phyloP scores from a whole-genome alignment of 2,797 vertebrate species.

The Eutrigla gurnardus region DNA sequence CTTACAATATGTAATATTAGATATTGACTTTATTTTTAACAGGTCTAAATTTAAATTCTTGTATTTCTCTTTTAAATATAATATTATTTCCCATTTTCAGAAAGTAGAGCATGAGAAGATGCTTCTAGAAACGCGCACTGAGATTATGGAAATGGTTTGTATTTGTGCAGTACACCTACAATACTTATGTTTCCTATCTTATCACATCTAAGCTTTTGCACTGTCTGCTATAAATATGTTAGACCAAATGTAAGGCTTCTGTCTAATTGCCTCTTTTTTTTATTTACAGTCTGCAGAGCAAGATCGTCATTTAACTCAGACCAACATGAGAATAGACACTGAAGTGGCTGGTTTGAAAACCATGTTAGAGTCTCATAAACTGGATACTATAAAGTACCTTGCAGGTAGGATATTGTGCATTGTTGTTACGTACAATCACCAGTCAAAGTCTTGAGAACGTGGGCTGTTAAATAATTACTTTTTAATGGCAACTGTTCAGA shows the following conservation, averaged over 20 bases:
- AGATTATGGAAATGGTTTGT: constrained; percentile 95
- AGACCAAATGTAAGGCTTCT: not conserved
- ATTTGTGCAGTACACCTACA: constrained; percentile 7
- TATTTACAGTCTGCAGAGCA: constrained; percentile 89
- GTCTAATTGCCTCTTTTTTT: constrained; percentile 13
- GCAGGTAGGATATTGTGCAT: constrained; percentile 87
- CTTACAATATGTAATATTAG: not conserved
- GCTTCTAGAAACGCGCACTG: constrained; percentile 89
- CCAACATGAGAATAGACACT: constrained; percentile 95
- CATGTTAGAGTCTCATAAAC: constrained; percentile 95
- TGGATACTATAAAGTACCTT: constrained; percentile 97
- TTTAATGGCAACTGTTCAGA: not conserved
- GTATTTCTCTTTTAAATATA: constrained; percentile 2
- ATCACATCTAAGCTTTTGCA: too few species aligned
- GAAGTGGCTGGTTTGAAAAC: constrained; percentile 97
- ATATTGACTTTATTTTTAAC: not conserved
- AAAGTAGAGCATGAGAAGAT: constrained; percentile 90
- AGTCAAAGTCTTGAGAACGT: not conserved
- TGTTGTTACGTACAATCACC: not conserved
- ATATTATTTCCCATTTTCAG: constrained; percentile 75
- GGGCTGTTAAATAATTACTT: too few species aligned
- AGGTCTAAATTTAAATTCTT: not conserved
- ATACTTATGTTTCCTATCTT: not conserved
- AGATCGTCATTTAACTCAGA: constrained; percentile 90
- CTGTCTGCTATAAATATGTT: not conserved